Evolutionary conservation across 2,113 vertebrate species (phyloP).

Genomic region (Oophaga pumilio): DNA sequence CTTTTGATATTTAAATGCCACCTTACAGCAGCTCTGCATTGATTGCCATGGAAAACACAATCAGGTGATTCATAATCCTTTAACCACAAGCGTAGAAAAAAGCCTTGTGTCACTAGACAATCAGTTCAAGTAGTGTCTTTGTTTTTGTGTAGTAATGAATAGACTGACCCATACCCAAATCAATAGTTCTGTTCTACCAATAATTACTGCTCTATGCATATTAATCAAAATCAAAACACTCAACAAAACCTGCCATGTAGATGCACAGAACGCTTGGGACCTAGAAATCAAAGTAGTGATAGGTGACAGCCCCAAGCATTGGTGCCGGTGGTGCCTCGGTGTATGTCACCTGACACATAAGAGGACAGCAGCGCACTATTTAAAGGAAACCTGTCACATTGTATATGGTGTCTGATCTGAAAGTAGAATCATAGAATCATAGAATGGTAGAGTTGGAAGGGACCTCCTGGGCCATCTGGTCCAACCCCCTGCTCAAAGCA

Average conservation of each 20-base stretch:
- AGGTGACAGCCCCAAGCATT: background rate
- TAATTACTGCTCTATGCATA: background rate
- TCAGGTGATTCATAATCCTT: background rate
- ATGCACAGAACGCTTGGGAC: background rate
- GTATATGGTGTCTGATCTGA: too few relatives aligned
- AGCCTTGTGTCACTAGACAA: background rate
- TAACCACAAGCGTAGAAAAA: background rate
- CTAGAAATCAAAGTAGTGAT: background rate
- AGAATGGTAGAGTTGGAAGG: too few relatives aligned
- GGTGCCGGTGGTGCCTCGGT: background rate
- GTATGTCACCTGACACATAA: background rate
- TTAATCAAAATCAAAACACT: background rate
- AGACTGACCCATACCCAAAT: conserved; percentile 6
- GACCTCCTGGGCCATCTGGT: too few relatives aligned
- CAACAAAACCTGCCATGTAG: background rate
- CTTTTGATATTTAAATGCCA: conserved; percentile 3
- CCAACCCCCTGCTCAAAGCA: too few relatives aligned
- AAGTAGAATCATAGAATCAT: too few relatives aligned
- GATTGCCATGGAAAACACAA: background rate
- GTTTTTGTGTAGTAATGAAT: background rate
- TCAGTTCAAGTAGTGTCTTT: background rate
- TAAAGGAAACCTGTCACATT: too few relatives aligned
- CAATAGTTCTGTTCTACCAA: background rate
- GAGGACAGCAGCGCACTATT: background rate
- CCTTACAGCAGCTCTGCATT: background rate